Evolutionary conservation across 2,888 invertebrate species (phyloP).

Genomic region (Exocentrus adspersus): DNA sequence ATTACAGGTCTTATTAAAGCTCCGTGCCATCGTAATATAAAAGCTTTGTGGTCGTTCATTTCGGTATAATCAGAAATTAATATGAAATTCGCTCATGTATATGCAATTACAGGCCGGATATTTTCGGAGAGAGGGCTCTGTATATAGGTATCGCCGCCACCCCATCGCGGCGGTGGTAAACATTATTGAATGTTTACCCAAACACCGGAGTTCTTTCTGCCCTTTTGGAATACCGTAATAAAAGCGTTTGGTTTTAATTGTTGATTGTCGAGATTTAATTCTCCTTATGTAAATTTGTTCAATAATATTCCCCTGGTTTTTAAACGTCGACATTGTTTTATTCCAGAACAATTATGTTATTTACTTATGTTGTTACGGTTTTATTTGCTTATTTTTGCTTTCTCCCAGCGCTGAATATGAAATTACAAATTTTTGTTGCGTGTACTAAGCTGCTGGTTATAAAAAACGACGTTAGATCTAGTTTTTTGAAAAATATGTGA

Average conservation of each 20-base stretch:
- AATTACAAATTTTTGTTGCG: too few species aligned
- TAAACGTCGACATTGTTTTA: too few species aligned
- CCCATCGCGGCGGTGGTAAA: conserved; percentile 38
- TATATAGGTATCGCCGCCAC: conserved; percentile 43
- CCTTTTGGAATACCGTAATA: not conserved
- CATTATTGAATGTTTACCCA: conserved; percentile 52
- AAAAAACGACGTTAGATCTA: too few species aligned
- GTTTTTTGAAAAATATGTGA: too few species aligned
- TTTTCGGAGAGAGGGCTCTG: conserved; percentile 55
- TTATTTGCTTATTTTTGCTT: too few species aligned
- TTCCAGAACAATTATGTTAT: too few species aligned
- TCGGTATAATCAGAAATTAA: conserved; percentile 66
- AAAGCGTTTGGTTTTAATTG: not conserved
- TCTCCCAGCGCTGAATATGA: too few species aligned
- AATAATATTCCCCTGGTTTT: too few species aligned
- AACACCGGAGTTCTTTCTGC: conserved; percentile 20
- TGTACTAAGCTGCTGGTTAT: too few species aligned
- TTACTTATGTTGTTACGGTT: too few species aligned
- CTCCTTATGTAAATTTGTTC: not conserved
- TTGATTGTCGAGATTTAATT: conserved; percentile 1
- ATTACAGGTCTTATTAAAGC: conserved; percentile 65
- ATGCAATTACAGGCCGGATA: conserved; percentile 63
- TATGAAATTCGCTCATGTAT: conserved; percentile 66
- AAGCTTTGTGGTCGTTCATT: conserved; percentile 65
- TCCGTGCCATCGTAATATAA: conserved; percentile 62